Evolutionary conservation across 2,888 invertebrate species (phyloP), one percentile per base, ranked within the genome.

Genomic region (Pollenia labialis): DNA sequence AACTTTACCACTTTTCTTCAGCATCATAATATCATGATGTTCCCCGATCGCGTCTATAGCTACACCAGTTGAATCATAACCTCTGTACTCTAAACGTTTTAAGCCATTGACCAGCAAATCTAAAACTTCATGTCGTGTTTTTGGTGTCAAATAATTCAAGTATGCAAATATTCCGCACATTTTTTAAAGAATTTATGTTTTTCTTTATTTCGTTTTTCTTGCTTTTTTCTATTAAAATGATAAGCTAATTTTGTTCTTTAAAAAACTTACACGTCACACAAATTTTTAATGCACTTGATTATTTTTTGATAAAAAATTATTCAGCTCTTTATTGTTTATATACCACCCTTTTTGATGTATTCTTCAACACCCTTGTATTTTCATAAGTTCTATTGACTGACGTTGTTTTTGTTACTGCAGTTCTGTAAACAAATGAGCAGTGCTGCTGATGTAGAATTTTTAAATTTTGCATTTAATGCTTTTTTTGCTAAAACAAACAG

Each of bases 21-120:
- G 95, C 91, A 99, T 96, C 87, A 96, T 94, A 92, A 97, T 97
- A 91, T 96, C 96, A 92, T 96, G 96, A 88, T 95, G 95, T 91
- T 96, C 96, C 1, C 85, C 87, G 54, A 95, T 94, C 32, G 95
- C 94, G 93, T 98, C 98, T 87, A 98, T 95, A 71, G 98, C 98
- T 89, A 98, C 96, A 88, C 99, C 99, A 86, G 99, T 99, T 23
- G 99, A 99, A 94, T 99, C 99, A 94, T 99, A 99, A 88, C 99
- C 99, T 91, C 99, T 96, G 94, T 99, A 99, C 94, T 99, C 99
- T 91, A 99, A 95, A 83, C 99, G 95, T 93, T 99, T 99, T 87
- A 99, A 94, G 79, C 99, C 99, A 92, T 97, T 98, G 81, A 99
- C 97, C 86, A 99, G 95, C 88, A 98, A 95, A 91, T 99, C 98